Evolutionary conservation across 2,797 vertebrate species (phyloP).

Genomic region (Crenichthys baileyi): DNA sequence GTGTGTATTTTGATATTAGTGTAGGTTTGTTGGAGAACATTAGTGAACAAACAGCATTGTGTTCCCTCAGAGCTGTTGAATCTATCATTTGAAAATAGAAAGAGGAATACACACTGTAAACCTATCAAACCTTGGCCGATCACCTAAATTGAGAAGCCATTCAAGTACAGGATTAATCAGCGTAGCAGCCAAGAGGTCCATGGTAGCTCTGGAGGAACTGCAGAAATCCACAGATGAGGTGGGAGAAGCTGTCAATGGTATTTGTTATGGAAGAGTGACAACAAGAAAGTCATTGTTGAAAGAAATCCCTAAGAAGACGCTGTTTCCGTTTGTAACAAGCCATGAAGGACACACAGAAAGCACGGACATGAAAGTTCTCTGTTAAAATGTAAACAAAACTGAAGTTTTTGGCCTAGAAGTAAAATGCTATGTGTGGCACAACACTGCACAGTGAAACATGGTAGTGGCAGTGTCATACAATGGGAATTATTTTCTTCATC

Average conservation of each 20-base stretch:
- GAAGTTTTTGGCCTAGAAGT: neutral
- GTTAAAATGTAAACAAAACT: neutral
- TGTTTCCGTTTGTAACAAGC: neutral
- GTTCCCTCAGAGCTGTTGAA: neutral
- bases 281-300: neutral
- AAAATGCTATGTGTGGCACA: neutral
- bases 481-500: neutral
- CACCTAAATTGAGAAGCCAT: neutral
- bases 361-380: neutral
- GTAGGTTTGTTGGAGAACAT: neutral
- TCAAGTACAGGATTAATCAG: neutral
- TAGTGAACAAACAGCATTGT: neutral
- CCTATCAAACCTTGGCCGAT: neutral
- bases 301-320: neutral
- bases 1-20: neutral
- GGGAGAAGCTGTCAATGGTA: neutral
- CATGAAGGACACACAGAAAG: neutral
- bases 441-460: neutral
- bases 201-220: neutral
- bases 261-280: neutral
- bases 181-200: neutral
- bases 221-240: neutral
- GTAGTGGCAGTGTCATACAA: neutral
- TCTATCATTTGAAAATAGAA: neutral
- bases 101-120: neutral